Percentiles rank a stretch among this genome's conserved stretches.
These are phyloP conservation scores for Callionymus lyra DNA, from an alignment of 2,113 vertebrate species.

Conservation along the genomic window DNA sequence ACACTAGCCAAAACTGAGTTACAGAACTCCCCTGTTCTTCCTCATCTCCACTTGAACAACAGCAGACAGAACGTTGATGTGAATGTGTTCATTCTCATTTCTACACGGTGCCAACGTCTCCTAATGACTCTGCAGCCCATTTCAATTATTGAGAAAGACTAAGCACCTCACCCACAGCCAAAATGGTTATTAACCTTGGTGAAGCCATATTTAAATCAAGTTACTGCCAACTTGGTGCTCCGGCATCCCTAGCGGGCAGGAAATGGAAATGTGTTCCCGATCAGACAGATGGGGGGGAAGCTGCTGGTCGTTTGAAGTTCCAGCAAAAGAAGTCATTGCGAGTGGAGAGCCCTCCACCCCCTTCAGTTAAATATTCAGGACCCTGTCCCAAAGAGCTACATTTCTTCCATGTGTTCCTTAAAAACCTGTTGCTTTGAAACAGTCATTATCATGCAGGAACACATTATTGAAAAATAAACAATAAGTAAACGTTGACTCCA, in stretches of 20 bases:
- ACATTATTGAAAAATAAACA: slow-evolving; percentile 29
- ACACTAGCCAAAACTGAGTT: slow-evolving; percentile 19
- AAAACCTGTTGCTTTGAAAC: slow-evolving; percentile 30
- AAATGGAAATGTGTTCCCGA: slow-evolving; percentile 68
- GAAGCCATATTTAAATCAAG: slow-evolving; percentile 67
- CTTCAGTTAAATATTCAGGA: slow-evolving; percentile 61
- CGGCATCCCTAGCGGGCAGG: slow-evolving; percentile 61
- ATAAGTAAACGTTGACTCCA: slow-evolving; percentile 44
- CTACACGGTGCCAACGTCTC: slow-evolving; percentile 44
- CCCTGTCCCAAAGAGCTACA: slow-evolving; percentile 45
- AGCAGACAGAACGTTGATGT: slow-evolving; percentile 24
- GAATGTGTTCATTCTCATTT: slow-evolving; percentile 29
- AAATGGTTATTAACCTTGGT: slow-evolving; percentile 70
- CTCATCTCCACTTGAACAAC: slow-evolving; percentile 27
- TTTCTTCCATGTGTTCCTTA: slow-evolving; percentile 35
- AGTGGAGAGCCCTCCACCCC: slow-evolving; percentile 37
- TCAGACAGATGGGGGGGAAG: slow-evolving; percentile 67
- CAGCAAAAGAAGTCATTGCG: slow-evolving; percentile 46
- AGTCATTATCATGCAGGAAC: slow-evolving; percentile 32
- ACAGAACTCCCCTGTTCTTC: slow-evolving; percentile 15
- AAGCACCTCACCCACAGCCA: slow-evolving; percentile 63
- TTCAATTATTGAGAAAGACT: slow-evolving; percentile 66
- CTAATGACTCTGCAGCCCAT: slow-evolving; percentile 54
- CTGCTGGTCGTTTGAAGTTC: slow-evolving; percentile 64
- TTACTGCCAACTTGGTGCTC: slow-evolving; percentile 60